Percentiles rank a stretch among this genome's conserved stretches.
These are phyloP conservation scores for Ibycter americanus DNA, from an alignment of 2,797 vertebrate genomes.

Conservation along the genomic window DNA sequence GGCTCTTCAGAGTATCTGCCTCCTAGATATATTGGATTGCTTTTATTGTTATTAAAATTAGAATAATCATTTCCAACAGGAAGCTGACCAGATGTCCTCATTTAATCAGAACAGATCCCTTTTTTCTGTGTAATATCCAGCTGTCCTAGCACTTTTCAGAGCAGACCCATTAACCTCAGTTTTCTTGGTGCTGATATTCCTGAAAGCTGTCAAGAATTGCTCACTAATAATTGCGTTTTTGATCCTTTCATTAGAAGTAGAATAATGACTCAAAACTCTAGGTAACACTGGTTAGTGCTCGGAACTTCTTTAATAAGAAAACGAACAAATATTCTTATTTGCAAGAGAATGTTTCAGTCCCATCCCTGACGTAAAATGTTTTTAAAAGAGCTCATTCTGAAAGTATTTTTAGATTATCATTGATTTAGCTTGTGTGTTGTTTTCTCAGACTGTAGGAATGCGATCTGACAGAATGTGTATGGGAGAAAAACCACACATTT, in stretches of 20 bases:
- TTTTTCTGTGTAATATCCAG: not conserved
- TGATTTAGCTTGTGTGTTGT: not conserved
- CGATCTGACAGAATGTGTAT: not conserved
- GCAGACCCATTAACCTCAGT: not conserved
- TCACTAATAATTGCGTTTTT: not conserved
- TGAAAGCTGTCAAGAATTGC: not conserved
- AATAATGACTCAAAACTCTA: not conserved
- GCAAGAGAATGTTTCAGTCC: not conserved
- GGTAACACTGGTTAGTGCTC: not conserved
- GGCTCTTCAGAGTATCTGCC: not conserved
- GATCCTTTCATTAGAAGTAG: not conserved
- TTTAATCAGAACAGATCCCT: not conserved
- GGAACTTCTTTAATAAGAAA: not conserved
- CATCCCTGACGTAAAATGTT: not conserved
- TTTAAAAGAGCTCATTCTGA: not conserved
- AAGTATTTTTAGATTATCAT: not conserved
- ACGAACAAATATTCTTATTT: not conserved
- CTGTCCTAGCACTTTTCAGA: not conserved
- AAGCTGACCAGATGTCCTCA: not conserved
- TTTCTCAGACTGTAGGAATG: not conserved
- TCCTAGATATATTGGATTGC: not conserved
- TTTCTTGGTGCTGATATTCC: not conserved
- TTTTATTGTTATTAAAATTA: constrained; percentile 16
- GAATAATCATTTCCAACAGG: not conserved
- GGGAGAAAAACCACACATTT: not conserved